phyloP scores from a whole-genome alignment of 2,888 invertebrate species.

The Agrochola circellaris region DNA sequence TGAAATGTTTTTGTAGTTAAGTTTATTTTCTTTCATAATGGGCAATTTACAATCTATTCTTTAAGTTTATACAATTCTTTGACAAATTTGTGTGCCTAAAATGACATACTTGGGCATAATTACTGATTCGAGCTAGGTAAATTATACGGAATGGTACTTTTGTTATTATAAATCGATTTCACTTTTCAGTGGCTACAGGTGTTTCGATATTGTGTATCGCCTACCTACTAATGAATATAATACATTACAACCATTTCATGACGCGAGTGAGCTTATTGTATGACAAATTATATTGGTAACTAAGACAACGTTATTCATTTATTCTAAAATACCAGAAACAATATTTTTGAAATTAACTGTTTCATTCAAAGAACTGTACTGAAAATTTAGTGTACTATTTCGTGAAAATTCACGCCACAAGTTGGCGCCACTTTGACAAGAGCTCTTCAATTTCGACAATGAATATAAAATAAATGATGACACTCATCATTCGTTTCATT shows the following conservation, averaged over 20 bases:
- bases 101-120: neutral
- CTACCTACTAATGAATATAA: neutral
- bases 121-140: neutral
- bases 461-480: too few species aligned
- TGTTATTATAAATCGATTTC: slow-evolving; percentile 21
- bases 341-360: neutral
- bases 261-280: neutral
- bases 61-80: neutral
- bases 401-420: too few species aligned
- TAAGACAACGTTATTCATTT: neutral
- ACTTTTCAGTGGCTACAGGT: slow-evolving; percentile 35
- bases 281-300: slow-evolving; percentile 13
- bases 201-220: slow-evolving; percentile 3
- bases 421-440: too few species aligned
- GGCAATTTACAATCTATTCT: neutral
- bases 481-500: too few species aligned
- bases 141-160: neutral
- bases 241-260: neutral
- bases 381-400: too few species aligned
- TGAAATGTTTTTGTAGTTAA: neutral
- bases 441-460: too few species aligned
- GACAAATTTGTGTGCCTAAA: neutral
- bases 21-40: neutral
- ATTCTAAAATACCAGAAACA: neutral
- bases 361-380: too few species aligned